These are phyloP conservation scores for Pteropus alecto DNA, from an alignment of 2,113 vertebrate species.

Conservation along the genomic window DNA sequence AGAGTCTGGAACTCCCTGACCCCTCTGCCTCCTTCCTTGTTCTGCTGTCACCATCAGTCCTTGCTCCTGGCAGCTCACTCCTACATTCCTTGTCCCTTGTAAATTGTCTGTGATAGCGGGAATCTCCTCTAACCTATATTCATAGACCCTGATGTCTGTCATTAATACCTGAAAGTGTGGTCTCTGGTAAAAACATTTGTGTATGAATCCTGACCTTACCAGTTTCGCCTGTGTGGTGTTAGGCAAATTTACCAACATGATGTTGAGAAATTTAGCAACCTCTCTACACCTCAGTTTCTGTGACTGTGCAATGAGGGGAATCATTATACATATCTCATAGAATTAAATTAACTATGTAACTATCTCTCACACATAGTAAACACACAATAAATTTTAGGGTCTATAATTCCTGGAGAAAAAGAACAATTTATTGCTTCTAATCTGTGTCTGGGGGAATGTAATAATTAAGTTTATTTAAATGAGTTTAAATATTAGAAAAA, in stretches of 20 bases:
- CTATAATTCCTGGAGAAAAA: background rate
- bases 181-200: background rate
- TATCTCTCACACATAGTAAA: background rate
- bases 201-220: background rate
- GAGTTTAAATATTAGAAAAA: background rate
- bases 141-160: background rate
- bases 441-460: background rate
- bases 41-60: background rate
- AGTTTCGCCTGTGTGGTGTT: background rate
- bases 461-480: slow-evolving; percentile 23
- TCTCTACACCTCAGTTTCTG: background rate
- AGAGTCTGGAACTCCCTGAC: background rate
- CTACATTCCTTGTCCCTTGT: background rate
- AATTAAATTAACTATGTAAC: background rate
- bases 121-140: background rate
- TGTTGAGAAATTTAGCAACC: background rate
- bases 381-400: background rate
- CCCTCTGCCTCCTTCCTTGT: background rate
- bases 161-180: background rate
- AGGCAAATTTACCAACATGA: background rate
- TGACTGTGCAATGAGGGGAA: background rate
- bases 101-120: background rate
- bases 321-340: background rate
- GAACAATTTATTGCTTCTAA: background rate
- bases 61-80: background rate